phyloP scores from a whole-genome alignment of 1,140 invertebrate species.

The Mamestra configurata region DNA sequence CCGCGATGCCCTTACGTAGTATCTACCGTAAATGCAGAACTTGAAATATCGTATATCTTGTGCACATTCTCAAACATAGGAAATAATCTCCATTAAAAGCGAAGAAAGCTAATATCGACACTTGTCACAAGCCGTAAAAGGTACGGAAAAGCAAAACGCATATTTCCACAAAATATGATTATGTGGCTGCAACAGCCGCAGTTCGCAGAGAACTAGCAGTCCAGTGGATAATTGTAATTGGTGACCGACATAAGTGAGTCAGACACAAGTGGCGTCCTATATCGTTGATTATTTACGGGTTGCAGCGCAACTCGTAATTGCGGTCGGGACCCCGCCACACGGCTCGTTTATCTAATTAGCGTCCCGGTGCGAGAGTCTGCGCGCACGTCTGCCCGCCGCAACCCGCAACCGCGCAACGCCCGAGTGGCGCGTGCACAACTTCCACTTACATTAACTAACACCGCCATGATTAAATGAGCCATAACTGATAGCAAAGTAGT shows the following conservation, averaged over 20 bases:
- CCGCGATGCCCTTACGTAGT: too few relatives aligned
- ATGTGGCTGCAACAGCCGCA: neutral
- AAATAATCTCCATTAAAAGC: neutral
- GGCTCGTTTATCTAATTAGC: slow-evolving; percentile 86
- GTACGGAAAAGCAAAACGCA: neutral
- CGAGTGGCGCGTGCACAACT: slow-evolving; percentile 51
- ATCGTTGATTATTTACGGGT: slow-evolving; percentile 82
- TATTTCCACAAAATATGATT: slow-evolving; percentile 39
- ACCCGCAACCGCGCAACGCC: slow-evolving; percentile 41
- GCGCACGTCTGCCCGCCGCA: slow-evolving; percentile 58
- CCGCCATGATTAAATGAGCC: slow-evolving; percentile 42
- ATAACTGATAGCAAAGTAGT: slow-evolving; percentile 37
- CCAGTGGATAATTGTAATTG: slow-evolving; percentile 57
- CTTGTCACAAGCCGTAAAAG: neutral
- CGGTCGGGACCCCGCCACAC: slow-evolving; percentile 84
- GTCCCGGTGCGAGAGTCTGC: slow-evolving; percentile 64
- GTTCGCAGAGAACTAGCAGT: slow-evolving; percentile 4
- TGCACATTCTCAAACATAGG: too few relatives aligned
- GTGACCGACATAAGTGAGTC: slow-evolving; percentile 75
- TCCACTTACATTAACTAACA: slow-evolving; percentile 43
- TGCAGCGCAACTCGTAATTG: slow-evolving; percentile 80
- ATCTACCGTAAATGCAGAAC: too few relatives aligned
- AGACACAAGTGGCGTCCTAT: slow-evolving; percentile 71
- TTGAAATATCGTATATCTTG: too few relatives aligned
- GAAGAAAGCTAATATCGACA: neutral